Evolutionary conservation across 1,140 invertebrate species (phyloP), one percentile per base, ranked within the genome.

Genomic region (Chlorops oryzae): DNA sequence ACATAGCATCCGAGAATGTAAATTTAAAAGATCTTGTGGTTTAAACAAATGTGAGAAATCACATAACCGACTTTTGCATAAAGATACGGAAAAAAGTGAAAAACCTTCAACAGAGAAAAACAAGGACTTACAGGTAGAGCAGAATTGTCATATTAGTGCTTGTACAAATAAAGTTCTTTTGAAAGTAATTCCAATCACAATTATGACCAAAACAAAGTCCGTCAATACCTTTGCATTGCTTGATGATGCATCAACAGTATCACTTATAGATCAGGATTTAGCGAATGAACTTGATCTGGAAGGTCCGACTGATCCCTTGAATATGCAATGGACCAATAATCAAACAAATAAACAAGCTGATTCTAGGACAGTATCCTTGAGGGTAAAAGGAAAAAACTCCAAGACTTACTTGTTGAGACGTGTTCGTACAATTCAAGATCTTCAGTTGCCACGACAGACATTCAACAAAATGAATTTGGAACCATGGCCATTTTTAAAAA

Each of bases 171-270:
- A 51, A 24, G 43, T 51, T n/a, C 21, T 51, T 12, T 18, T 47
- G 28, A 47, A 51, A 25, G 43, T 46, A 3, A 25, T 45, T 18
- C 35, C 50, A n/a, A n/a, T 45, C 21, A 24, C 18, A 10, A n/a
- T 51, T 3, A 51, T 38, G 12, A 25, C 41, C 4, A 41, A 22
- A 6, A 35, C 23, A 24, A 51, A 51, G 21, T 18, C 17, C 24
- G 35, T 50, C 6, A 12, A 45, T 13, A 50, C 49, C 2, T 45
- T 43, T 22, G 49, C 41, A 6, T 23, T 52, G 20, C 20, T 52
- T 28, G 44, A 52, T 24, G 32, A 46, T 45, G 50, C 42, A 5
- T 52, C 44, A 10, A 51, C 50, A 20, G 42, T 51, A 23, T 51
- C 42, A 7, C 23, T 51, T 7, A 17, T 46, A 37, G 42, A 52